These are phyloP conservation scores for Chlamydotis undulata DNA, from an alignment of 2,113 vertebrate species.

Conservation along the genomic window DNA sequence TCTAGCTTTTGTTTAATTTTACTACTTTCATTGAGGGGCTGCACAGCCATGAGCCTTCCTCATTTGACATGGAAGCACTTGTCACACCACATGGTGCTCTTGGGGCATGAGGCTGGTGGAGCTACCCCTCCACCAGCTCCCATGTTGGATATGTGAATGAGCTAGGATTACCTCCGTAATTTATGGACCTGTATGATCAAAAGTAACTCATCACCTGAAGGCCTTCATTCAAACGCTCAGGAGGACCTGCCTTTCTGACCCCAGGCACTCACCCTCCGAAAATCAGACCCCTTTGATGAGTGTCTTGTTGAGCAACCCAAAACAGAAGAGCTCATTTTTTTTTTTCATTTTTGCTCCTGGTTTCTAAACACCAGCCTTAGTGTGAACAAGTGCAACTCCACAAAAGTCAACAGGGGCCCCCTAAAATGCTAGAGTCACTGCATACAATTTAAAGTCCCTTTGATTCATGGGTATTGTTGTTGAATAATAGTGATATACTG, in stretches of 20 bases:
- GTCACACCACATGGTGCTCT: background rate
- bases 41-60: background rate
- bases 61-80: background rate
- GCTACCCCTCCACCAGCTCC: background rate
- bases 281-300: background rate
- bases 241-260: background rate
- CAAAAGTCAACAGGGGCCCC: background rate
- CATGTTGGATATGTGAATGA: background rate
- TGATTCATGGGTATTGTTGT: slow-evolving; percentile 1
- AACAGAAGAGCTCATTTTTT: background rate
- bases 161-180: background rate
- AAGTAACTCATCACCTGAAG: background rate
- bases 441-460: background rate
- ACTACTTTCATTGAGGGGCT: background rate
- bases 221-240: background rate
- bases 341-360: background rate
- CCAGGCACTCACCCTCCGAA: background rate
- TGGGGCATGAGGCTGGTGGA: background rate
- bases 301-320: background rate
- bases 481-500: slow-evolving; percentile 36
- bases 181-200: background rate
- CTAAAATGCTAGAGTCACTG: background rate
- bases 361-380: background rate
- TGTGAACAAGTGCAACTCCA: background rate
- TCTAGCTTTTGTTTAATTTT: background rate